Base-by-base conservation (phyloP, 2,113 vertebrate genomes). In the Platichthys stellatus region DNA sequence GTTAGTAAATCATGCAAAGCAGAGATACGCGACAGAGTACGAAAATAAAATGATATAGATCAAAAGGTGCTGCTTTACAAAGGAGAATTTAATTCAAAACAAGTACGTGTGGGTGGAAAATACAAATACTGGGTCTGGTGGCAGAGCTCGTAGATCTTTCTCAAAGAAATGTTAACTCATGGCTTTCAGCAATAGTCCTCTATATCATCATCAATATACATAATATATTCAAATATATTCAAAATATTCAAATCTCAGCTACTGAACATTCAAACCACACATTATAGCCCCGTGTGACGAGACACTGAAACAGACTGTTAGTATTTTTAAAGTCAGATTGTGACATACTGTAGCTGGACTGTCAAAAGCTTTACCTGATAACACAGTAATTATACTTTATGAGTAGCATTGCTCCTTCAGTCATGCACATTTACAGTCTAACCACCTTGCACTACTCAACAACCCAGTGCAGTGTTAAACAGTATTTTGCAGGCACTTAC, bases 1-100 rank as follows among this genome's bases (percentile, higher is more conserved):
- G 88, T 93, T 90, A 94, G 82, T 89, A 88, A 88, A 92, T 86
- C 92, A 95, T 93, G 92, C 92, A 90, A 89, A 90, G 84, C 90
- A 79, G 60, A 86, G 87, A 58, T 58, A 58, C 14, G 26, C 10
- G 8, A 85, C 81, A 85, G 80, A 75, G 76, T 87, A 91, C 24
- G 85, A 91, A 91, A 91, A 92, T 89, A 90, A 90, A 89, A 89
- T 51, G 69, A 92, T 76, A 84, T 82, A 87, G 67, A 78, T 84
- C 83, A 26, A 66, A 31, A 87, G 65, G 79, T 82, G 73, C 79
- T 72, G 85, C 70, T 90, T 92, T 92, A 90, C 84, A 92, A 82
- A 85, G 47, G 1, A 54, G 83, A 57, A 51, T 82, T 21, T 58
- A 67, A 82, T 69, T 72, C 45, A 72, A 85, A 82, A 79, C 47